A percentile compares a stretch with the other conserved stretches of the same genome.
phyloP scores from a whole-genome alignment of 2,888 invertebrate species.

The Zootermopsis nevadensis region DNA sequence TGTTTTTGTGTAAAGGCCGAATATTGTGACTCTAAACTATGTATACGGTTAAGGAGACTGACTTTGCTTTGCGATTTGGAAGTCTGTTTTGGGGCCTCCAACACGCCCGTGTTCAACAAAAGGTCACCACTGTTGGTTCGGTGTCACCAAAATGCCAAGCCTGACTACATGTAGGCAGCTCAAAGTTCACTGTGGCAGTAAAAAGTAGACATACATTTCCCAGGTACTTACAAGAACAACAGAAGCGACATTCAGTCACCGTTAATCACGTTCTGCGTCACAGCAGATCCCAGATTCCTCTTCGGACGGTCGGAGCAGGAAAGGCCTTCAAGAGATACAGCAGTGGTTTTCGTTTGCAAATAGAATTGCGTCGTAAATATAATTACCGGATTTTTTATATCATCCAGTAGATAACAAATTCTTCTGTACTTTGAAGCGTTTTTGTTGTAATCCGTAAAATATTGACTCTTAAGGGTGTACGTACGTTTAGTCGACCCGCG shows the following conservation, averaged over 20 bases:
- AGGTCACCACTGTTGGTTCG: constrained; percentile 24
- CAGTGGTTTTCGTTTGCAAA: constrained; percentile 11
- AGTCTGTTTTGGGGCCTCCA: neutral
- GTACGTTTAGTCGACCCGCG: too few relatives aligned
- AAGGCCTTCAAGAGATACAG: neutral
- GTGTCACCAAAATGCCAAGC: constrained; percentile 44
- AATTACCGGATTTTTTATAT: neutral
- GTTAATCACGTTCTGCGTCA: neutral
- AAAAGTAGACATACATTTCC: constrained; percentile 31
- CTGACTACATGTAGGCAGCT: constrained; percentile 28
- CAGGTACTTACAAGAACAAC: neutral
- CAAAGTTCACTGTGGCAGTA: constrained; percentile 43
- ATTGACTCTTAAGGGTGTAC: too few relatives aligned
- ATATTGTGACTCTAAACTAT: neutral
- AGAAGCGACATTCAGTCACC: neutral
- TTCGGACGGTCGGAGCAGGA: neutral
- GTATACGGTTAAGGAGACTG: neutral
- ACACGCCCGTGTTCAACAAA: neutral
- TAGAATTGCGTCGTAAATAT: neutral
- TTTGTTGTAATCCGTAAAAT: too few relatives aligned
- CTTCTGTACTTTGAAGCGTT: too few relatives aligned
- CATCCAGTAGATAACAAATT: neutral
- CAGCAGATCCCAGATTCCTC: neutral
- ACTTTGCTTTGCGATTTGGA: neutral
- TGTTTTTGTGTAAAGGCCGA: too few relatives aligned